These are phyloP conservation scores for Rhagologus leucostigma DNA, from an alignment of 2,113 vertebrate species.

Conservation along the genomic window DNA sequence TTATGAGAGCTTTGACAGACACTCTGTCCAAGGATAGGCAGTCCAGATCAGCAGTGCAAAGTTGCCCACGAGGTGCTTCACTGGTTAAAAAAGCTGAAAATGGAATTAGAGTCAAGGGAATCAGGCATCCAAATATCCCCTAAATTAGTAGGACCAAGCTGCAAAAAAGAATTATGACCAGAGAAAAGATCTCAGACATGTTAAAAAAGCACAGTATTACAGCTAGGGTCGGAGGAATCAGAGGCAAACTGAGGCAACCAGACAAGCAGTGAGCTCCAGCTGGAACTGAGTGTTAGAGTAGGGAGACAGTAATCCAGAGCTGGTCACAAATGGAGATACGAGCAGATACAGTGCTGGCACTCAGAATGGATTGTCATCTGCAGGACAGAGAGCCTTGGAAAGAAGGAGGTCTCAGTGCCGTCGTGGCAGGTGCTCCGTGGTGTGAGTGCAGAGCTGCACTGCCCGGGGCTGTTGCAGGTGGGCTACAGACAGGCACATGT, in stretches of 20 bases:
- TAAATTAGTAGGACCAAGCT: not conserved
- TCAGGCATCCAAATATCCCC: not conserved
- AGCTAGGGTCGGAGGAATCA: not conserved
- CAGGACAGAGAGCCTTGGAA: not conserved
- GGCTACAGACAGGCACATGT: accelerated
- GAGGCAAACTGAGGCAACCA: not conserved
- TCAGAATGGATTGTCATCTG: not conserved
- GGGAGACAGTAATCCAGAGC: accelerated
- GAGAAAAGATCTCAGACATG: not conserved
- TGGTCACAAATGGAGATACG: accelerated
- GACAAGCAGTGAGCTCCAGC: not conserved
- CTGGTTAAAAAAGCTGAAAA: not conserved
- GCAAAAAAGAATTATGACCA: not conserved
- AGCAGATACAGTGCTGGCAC: accelerated
- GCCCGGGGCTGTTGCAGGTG: accelerated
- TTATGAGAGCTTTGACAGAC: not conserved
- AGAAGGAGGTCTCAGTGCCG: not conserved
- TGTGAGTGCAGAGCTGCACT: not conserved
- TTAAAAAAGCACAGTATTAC: not conserved
- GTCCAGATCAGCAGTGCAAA: not conserved
- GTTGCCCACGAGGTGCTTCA: not conserved
- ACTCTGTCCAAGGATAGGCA: not conserved
- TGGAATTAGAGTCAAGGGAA: not conserved
- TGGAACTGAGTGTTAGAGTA: accelerated
- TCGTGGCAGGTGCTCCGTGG: not conserved